Evolutionary conservation across 1,140 invertebrate genomes (phyloP).

Genomic region (silkworm (Bombyx mori)): DNA sequence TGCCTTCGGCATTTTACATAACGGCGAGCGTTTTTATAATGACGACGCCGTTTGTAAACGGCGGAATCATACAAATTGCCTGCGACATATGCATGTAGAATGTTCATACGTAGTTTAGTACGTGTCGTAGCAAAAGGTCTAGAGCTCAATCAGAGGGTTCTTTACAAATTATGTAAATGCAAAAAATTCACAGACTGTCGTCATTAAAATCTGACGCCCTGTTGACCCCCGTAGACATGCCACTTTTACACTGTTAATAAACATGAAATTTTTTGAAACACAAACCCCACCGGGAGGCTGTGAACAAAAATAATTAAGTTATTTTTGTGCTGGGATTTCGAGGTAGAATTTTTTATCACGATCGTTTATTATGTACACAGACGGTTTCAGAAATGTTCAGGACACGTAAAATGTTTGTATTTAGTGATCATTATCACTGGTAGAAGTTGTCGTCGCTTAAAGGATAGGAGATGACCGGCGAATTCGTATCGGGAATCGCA

Average conservation of each 20-base stretch:
- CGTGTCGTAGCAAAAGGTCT: background rate
- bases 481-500: no score
- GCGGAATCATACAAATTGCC: no score
- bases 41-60: no score
- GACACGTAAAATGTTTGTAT: background rate
- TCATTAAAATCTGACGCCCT: slow-evolving; percentile 40
- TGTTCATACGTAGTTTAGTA: background rate
- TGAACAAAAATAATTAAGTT: slow-evolving; percentile 2
- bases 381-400: background rate
- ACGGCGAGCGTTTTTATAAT: no score
- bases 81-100: no score
- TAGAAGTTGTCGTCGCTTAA: no score
- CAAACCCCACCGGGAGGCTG: background rate
- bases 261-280: slow-evolving; percentile 11
- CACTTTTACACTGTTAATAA: slow-evolving; percentile 15
- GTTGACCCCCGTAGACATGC: slow-evolving; percentile 16
- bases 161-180: slow-evolving; percentile 37
- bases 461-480: no score
- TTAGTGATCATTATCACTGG: background rate
- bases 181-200: slow-evolving; percentile 14
- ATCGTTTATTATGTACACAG: slow-evolving; percentile 5
- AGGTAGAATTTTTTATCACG: slow-evolving; percentile 2
- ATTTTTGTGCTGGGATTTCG: slow-evolving; percentile 5
- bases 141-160: slow-evolving; percentile 20
- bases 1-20: no score